Base-by-base conservation (phyloP, 1,140 invertebrate species). In the Neodiprion fabricii region DNA sequence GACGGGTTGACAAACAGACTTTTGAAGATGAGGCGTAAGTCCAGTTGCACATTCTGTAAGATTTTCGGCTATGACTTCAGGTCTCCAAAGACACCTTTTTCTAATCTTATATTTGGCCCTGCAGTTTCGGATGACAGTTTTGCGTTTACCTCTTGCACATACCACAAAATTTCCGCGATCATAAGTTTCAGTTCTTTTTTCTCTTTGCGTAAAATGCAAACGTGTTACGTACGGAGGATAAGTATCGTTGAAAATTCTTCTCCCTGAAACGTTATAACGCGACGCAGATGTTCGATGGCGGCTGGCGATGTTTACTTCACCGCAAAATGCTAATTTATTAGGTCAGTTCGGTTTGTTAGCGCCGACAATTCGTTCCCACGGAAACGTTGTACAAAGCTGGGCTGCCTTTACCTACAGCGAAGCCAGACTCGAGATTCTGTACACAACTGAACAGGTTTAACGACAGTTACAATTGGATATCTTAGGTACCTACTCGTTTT, bases 21-120 rank as follows among this genome's bases (percentile, higher is more conserved):
- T 86, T 86, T 67, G 28, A 74, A 9, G 50, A 50, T 10, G 82
- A 86, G 76, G 83, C 83, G 85, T 86, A 76, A 87, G 84, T 82
- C 50, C 11, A 21, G 12, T 10, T 21, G 14, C n/a, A 72, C 0
- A n/a, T 66, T 17, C 10, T 12, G 48, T 65, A 23, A 40, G 2
- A 8, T 71, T 71, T 8, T 71, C 14, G 67, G 2, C 21, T 69
- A 40, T 40, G 28, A 40, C 28, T 40, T 40, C 28, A 5, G 28
- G 28, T 40, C 5, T 40, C 28, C 28, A 40, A 40, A 40, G 28
- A 40, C 28, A 40, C 0, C 28, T 40, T 40, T 40, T 40, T 40
- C 28, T 40, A 40, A 40, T 40, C 28, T 40, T 40, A 40, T 40
- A 40, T 5, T 40, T 21, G 17, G 17, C 17, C 17, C 17, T 21